Conservation (phyloP, 2,113 vertebrate genomes). For the Paedocypris sp. region DNA sequence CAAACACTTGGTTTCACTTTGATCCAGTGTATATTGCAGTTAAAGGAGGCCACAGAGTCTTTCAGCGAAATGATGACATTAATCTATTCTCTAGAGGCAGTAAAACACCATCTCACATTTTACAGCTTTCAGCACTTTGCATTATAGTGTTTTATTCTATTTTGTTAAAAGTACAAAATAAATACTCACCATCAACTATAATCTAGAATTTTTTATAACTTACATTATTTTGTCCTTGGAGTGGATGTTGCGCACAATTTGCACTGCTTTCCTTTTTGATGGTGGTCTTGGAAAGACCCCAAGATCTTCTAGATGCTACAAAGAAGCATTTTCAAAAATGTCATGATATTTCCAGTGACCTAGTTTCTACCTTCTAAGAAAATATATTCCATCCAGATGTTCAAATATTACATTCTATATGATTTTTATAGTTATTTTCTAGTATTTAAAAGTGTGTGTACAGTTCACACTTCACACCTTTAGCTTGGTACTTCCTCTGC, state of each 20-base stretch:
- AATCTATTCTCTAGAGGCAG: slow-evolving; percentile 18
- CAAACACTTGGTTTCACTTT: background rate
- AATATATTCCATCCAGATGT: too few species aligned
- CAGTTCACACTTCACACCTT: too few species aligned
- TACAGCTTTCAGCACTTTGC: slow-evolving; percentile 13
- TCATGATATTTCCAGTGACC: too few species aligned
- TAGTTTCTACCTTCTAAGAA: too few species aligned
- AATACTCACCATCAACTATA: background rate
- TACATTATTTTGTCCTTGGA: background rate
- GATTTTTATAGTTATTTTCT: too few species aligned
- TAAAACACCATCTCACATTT: slow-evolving; percentile 7
- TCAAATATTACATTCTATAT: too few species aligned
- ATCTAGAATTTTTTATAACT: slow-evolving; percentile 18
- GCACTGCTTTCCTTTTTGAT: slow-evolving; percentile 41
- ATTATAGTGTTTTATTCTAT: slow-evolving; percentile 15
- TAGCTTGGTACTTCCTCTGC: too few species aligned
- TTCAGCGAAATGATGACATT: slow-evolving; percentile 22
- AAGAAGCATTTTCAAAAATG: too few species aligned
- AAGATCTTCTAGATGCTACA: slow-evolving; percentile 69
- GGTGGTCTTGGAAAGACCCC: slow-evolving; percentile 81
- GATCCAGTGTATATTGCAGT: slow-evolving; percentile 3
- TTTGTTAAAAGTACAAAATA: slow-evolving; percentile 8
- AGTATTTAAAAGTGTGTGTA: too few species aligned
- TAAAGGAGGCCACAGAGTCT: slow-evolving; percentile 2
- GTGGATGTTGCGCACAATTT: slow-evolving; percentile 2